Conservation (phyloP, 2,797 vertebrate genomes). For the Coreius guichenoti region DNA sequence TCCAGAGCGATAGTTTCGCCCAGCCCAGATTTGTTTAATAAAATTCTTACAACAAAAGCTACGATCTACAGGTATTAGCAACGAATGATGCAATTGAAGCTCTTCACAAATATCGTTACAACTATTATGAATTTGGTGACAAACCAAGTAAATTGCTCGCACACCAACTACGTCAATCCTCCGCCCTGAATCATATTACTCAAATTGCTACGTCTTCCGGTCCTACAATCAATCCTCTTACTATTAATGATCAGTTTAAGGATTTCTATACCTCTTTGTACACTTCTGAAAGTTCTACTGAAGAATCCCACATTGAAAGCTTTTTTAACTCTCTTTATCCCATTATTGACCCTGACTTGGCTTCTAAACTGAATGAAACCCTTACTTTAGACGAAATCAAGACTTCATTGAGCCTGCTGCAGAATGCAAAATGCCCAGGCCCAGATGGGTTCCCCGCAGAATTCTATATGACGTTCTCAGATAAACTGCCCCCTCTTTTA, state of each 20-base stretch:
- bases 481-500: not conserved
- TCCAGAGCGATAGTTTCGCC: not conserved
- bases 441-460: not conserved
- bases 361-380: conserved; percentile 4
- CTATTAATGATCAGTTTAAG: not conserved
- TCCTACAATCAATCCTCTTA: not conserved
- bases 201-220: not conserved
- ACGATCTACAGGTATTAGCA: not conserved
- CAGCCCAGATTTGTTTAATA: not conserved
- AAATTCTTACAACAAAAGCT: not conserved
- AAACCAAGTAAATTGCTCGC: not conserved
- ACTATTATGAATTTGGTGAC: conserved; percentile 32
- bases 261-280: not conserved
- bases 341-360: not conserved
- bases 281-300: not conserved
- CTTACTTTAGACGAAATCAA: not conserved
- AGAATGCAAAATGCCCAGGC: not conserved
- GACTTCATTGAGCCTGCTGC: not conserved
- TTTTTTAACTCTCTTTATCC: conserved; percentile 3
- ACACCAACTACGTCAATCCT: not conserved
- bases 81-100: not conserved
- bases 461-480: not conserved
- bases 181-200: not conserved
- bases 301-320: not conserved
- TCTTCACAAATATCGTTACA: not conserved